Conservation (phyloP, 1,140 invertebrate genomes). For the Hirudo medicinalis region DNA sequence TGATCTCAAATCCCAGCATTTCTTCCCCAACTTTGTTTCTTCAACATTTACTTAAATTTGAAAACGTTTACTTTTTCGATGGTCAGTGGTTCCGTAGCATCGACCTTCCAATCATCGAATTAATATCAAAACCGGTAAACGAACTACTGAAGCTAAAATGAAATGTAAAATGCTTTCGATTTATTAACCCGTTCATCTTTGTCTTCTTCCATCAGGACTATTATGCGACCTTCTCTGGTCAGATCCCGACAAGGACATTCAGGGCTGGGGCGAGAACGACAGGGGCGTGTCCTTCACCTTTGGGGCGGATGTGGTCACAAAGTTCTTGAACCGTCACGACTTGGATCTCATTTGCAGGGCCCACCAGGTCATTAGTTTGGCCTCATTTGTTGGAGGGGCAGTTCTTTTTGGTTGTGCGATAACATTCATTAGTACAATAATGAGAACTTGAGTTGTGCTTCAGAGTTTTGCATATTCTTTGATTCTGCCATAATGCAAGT, state of each 20-base stretch:
- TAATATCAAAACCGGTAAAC: too few relatives aligned
- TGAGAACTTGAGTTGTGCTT: neutral
- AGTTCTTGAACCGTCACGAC: slow-evolving; percentile 48
- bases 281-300: slow-evolving; percentile 47
- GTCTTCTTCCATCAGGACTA: slow-evolving; percentile 34
- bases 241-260: slow-evolving; percentile 48
- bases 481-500: neutral
- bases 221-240: slow-evolving; percentile 52
- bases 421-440: neutral
- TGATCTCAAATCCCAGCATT: too few relatives aligned
- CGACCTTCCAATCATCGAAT: too few relatives aligned
- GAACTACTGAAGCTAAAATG: too few relatives aligned
- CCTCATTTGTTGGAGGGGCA: neutral
- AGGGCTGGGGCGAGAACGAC: slow-evolving; percentile 50
- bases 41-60: too few relatives aligned
- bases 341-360: slow-evolving; percentile 47
- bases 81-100: too few relatives aligned
- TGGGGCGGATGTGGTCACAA: slow-evolving; percentile 47
- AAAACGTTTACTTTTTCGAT: too few relatives aligned
- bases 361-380: slow-evolving; percentile 37
- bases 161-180: too few relatives aligned
- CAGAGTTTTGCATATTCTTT: too few relatives aligned
- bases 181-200: too few relatives aligned
- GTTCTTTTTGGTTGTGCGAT: neutral
- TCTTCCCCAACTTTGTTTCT: too few relatives aligned